Evolutionary conservation across 2,888 invertebrate genomes (phyloP), one percentile per base, ranked within the genome.

Genomic region (Exocentrus adspersus): DNA sequence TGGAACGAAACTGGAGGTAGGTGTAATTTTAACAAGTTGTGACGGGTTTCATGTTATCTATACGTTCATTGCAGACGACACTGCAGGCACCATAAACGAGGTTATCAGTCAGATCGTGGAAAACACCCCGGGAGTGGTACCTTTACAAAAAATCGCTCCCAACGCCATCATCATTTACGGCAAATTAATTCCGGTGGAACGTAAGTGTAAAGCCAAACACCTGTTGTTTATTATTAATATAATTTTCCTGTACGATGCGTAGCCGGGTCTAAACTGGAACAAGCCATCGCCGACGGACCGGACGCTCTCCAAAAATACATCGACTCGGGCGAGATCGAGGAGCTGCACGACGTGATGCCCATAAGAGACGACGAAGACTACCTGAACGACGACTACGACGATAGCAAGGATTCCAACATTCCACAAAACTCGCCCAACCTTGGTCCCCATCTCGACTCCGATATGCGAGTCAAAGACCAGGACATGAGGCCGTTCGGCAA

Each of bases 141-240:
- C 92, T 24, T 83, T 93, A 14, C 88, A 90, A 71, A 90, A 93
- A 79, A 88, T 93, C 57, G 87, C 89, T 72, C 92, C 93, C 10
- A 90, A 91, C 71, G 92, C 92, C 1, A 91, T 94, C 75, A 90
- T 92, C 72, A 87, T 93, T 61, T 93, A 93, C 81, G 93, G 92
- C n/a, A 93, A 92, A 85, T 84, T 92, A 66, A 88, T 94, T 71
- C 86, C 90, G 30, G 92, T 94, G 10, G 90, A 90, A 82, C 84
- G 88, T 88, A 81, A 84, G 87, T 82, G 62, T 7, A 24, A n/a
- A n/a, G n/a, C n/a, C n/a, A n/a, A n/a, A n/a, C n/a, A n/a, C n/a
- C n/a, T n/a, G n/a, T n/a, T n/a, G n/a, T n/a, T n/a, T n/a, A n/a
- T n/a, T n/a, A n/a, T n/a, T n/a, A n/a, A n/a, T 7, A 28, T 10